phyloP scores from a whole-genome alignment of 2,797 vertebrate species.

The Sylvia borin region DNA sequence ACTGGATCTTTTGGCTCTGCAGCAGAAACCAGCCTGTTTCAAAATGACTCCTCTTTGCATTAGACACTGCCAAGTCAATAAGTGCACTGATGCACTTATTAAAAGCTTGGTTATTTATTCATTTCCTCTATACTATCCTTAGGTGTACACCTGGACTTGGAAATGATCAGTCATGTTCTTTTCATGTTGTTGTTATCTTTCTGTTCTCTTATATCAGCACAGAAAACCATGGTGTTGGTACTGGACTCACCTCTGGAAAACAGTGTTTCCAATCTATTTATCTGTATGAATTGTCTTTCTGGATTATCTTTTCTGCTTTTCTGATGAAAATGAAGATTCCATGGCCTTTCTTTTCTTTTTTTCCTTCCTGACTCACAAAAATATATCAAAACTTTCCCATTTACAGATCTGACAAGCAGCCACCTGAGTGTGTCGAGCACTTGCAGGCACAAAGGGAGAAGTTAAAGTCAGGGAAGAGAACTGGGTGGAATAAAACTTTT shows the following conservation, averaged over 20 bases:
- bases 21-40: background rate
- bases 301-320: background rate
- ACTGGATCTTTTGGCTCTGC: background rate
- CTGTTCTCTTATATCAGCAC: background rate
- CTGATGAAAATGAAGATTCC: background rate
- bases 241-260: background rate
- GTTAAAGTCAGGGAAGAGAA: background rate
- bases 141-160: background rate
- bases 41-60: background rate
- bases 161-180: background rate
- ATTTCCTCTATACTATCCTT: slow-evolving; percentile 11
- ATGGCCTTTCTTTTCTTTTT: background rate
- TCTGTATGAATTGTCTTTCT: background rate
- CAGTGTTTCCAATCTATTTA: background rate
- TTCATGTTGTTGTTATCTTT: background rate
- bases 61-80: background rate
- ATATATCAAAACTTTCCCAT: background rate
- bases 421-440: background rate
- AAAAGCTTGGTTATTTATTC: slow-evolving; percentile 28
- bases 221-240: background rate
- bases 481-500: background rate
- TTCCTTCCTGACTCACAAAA: background rate
- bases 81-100: background rate
- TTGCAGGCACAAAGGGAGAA: background rate
- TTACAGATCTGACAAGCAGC: background rate